phyloP scores from a whole-genome alignment of 2,888 invertebrate genomes.

The Callosobruchus maculatus region DNA sequence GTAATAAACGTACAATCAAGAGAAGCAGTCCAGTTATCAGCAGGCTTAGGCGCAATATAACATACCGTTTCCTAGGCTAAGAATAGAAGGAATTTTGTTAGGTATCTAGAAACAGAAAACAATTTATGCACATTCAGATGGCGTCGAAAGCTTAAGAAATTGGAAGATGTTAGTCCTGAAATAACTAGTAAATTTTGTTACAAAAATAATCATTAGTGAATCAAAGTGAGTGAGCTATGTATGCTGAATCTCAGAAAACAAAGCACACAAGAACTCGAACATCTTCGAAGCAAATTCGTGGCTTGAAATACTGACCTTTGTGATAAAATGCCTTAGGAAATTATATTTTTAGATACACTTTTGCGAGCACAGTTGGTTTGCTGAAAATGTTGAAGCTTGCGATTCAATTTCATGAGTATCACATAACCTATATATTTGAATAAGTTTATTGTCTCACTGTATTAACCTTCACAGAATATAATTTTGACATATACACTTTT shows the following conservation, averaged over 20 bases:
- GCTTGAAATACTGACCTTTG: constrained; percentile 16
- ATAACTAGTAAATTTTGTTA: no score
- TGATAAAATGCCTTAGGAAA: constrained; percentile 29
- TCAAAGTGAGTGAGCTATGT: no score
- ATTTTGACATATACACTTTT: no score
- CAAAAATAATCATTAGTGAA: no score
- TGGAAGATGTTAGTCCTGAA: no score
- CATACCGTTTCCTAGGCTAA: neutral
- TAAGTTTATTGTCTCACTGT: no score
- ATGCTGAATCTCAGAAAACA: neutral
- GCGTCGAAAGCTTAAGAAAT: no score
- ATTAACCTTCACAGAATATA: no score
- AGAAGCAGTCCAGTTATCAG: neutral
- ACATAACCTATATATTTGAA: neutral
- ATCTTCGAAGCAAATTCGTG: neutral
- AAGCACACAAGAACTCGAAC: neutral
- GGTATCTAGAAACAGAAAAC: no score
- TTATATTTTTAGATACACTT: constrained; percentile 27
- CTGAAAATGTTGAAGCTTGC: constrained; percentile 1
- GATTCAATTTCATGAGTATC: constrained; percentile 1
- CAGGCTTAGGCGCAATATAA: neutral
- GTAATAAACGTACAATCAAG: neutral
- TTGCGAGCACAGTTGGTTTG: constrained; percentile 6
- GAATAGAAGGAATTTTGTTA: no score
- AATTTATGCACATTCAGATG: no score